Conservation (phyloP, 2,113 vertebrate genomes). For the Podilymbus podiceps region DNA sequence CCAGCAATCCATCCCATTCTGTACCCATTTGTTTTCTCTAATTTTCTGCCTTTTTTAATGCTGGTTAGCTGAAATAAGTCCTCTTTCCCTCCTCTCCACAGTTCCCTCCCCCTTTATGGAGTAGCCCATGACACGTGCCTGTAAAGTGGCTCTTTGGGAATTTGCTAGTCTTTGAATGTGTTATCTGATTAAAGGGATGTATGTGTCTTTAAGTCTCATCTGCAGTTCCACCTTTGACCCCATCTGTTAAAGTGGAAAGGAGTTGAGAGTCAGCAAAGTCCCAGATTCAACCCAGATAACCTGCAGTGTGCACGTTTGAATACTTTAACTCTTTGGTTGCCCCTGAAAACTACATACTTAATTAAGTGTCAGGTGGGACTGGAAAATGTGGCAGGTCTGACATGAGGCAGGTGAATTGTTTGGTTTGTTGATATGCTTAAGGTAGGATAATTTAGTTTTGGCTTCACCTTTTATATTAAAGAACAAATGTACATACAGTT, state of each 20-base stretch:
- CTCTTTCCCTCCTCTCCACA: neutral
- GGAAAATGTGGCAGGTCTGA: neutral
- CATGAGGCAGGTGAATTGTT: neutral
- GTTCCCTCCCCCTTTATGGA: neutral
- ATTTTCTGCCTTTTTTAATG: conserved; percentile 49
- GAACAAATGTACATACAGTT: neutral
- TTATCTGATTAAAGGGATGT: conserved; percentile 78
- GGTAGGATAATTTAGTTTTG: neutral
- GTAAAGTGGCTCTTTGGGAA: conserved; percentile 74
- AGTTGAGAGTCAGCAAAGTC: conserved; percentile 69
- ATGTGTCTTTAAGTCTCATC: conserved; percentile 71
- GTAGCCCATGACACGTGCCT: conserved; percentile 49
- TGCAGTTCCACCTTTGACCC: conserved; percentile 72
- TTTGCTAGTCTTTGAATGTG: conserved; percentile 74
- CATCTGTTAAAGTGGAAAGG: conserved; percentile 53
- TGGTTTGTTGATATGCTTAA: neutral
- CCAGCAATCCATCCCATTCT: conserved; percentile 53
- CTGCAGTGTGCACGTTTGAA: neutral
- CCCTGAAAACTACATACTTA: neutral
- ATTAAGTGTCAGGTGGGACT: neutral
- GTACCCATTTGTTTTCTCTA: conserved; percentile 46
- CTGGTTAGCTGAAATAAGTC: neutral
- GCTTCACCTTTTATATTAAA: neutral
- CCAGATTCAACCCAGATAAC: conserved; percentile 55
- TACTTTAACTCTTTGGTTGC: neutral